Conservation (phyloP, 2,888 invertebrate species). For the Eretmocerus hayati region DNA sequence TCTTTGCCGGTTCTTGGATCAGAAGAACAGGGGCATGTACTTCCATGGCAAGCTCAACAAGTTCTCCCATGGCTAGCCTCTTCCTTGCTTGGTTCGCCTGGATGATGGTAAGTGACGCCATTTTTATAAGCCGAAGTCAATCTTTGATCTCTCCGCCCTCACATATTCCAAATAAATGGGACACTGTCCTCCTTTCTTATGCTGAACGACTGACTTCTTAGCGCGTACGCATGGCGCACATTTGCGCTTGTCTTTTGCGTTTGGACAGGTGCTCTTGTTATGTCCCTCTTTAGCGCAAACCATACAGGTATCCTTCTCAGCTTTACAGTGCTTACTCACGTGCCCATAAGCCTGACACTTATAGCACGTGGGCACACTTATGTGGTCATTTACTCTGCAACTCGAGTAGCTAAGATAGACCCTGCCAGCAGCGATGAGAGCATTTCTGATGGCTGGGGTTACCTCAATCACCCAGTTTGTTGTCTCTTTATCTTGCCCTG, state of each 20-base stretch:
- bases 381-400: slow-evolving; percentile 16
- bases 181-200: too few species aligned
- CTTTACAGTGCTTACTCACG: slow-evolving; percentile 12
- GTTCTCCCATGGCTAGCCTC: too few species aligned
- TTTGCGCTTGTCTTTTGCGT: not conserved
- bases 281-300: slow-evolving; percentile 12
- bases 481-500: not conserved
- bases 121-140: too few species aligned
- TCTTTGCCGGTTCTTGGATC: too few species aligned
- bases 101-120: too few species aligned
- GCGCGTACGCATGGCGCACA: slow-evolving; percentile 8
- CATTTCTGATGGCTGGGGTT: slow-evolving; percentile 6
- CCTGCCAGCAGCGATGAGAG: not conserved
- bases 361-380: slow-evolving; percentile 19
- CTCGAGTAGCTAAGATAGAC: slow-evolving; percentile 18
- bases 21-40: too few species aligned
- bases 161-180: too few species aligned
- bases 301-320: slow-evolving; percentile 12
- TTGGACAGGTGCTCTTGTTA: slow-evolving; percentile 1
- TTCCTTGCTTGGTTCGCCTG: too few species aligned
- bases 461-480: slow-evolving; percentile 15
- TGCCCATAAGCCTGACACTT: slow-evolving; percentile 24
- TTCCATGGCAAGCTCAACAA: too few species aligned
- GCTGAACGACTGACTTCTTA: too few species aligned
- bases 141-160: too few species aligned